Percentiles rank a stretch among this genome's conserved stretches.
Evolutionary conservation across 2,888 invertebrate species (phyloP).

Genomic region (Cantharis flavilabris): DNA sequence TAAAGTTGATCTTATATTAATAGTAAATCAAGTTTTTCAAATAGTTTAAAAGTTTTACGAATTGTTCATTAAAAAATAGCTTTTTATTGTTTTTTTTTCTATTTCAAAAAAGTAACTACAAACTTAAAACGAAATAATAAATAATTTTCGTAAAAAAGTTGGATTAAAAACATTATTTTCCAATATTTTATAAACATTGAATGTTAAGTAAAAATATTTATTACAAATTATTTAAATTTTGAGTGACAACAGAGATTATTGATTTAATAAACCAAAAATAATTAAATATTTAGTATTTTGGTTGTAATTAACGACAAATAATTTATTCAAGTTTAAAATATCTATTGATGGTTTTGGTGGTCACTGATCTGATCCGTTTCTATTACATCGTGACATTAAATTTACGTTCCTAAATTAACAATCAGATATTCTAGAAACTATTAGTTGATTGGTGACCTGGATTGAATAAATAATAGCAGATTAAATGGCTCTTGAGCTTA

Average conservation of each 20-base stretch:
- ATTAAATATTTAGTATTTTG: not conserved
- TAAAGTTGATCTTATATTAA: too few relatives aligned
- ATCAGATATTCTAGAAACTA: constrained; percentile 35
- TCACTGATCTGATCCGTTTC: constrained; percentile 35
- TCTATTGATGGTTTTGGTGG: constrained; percentile 34
- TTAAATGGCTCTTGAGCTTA: constrained; percentile 71
- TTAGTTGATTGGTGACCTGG: constrained; percentile 37
- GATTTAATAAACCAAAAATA: not conserved
- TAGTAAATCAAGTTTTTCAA: too few relatives aligned
- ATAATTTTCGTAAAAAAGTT: too few relatives aligned
- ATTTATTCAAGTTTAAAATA: constrained; percentile 2
- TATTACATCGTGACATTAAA: constrained; percentile 39
- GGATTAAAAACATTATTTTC: too few relatives aligned
- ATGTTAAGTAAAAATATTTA: too few relatives aligned
- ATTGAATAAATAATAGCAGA: constrained; percentile 29
- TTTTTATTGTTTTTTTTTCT: too few relatives aligned
- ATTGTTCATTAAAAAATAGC: too few relatives aligned
- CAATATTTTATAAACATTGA: too few relatives aligned
- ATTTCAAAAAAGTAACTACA: too few relatives aligned
- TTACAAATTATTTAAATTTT: not conserved
- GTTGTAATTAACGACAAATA: not conserved
- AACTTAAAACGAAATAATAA: too few relatives aligned
- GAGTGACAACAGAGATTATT: not conserved
- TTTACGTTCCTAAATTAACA: constrained; percentile 42
- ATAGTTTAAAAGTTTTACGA: too few relatives aligned